A percentile compares a stretch with the other conserved stretches of the same genome.
Evolutionary conservation across 2,113 vertebrate genomes (phyloP).

Genomic region (Albula glossodonta): DNA sequence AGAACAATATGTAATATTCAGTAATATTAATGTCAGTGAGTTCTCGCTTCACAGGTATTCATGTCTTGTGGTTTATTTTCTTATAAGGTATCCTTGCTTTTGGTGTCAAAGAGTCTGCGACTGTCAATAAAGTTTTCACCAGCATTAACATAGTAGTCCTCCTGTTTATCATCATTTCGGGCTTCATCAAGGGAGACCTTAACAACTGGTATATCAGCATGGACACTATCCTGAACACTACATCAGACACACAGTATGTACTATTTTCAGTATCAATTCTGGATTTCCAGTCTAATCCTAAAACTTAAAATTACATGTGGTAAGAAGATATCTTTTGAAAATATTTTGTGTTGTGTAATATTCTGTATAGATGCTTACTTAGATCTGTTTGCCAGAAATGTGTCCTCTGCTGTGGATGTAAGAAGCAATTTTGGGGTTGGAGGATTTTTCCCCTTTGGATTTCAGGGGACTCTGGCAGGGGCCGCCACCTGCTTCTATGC

Average conservation of each 20-base stretch:
- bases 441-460: slow-evolving; percentile 82
- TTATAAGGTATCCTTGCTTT: slow-evolving; percentile 76
- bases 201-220: slow-evolving; percentile 76
- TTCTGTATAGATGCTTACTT: neutral
- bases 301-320: neutral
- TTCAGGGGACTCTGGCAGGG: slow-evolving; percentile 78
- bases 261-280: neutral
- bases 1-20: neutral
- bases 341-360: neutral
- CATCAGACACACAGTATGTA: slow-evolving; percentile 31
- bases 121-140: slow-evolving; percentile 82
- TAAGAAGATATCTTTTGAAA: neutral
- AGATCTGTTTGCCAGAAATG: slow-evolving; percentile 61
- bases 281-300: neutral
- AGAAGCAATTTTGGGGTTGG: slow-evolving; percentile 70
- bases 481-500: slow-evolving; percentile 86
- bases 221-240: slow-evolving; percentile 53
- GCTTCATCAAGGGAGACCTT: slow-evolving; percentile 78
- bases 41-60: neutral
- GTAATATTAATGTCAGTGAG: neutral
- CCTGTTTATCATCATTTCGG: slow-evolving; percentile 75
- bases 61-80: neutral
- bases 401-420: slow-evolving; percentile 52
- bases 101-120: slow-evolving; percentile 84
- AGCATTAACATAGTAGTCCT: slow-evolving; percentile 74